phyloP scores from a whole-genome alignment of 2,888 invertebrate genomes.

The Sisyra terminalis region DNA sequence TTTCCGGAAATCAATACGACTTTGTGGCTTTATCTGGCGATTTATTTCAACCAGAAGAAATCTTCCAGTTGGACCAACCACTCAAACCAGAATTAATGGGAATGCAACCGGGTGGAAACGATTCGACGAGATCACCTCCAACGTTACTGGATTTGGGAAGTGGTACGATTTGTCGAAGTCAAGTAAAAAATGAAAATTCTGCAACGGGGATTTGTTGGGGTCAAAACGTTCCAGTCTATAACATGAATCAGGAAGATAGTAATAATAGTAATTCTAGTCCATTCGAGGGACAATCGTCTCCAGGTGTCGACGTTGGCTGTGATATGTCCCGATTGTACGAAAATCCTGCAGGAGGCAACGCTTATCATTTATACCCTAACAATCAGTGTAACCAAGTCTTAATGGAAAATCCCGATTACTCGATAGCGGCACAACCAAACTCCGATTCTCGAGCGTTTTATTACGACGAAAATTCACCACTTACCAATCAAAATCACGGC shows the following conservation, averaged over 20 bases:
- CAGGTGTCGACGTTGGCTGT: no score
- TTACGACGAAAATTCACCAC: background rate
- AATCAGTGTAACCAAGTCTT: no score
- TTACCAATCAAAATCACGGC: background rate
- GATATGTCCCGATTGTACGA: no score
- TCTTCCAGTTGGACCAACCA: conserved; percentile 60
- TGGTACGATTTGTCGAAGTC: conserved; percentile 42
- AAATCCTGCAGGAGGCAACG: no score
- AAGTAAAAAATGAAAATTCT: background rate
- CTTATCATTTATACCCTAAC: no score
- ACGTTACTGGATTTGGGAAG: conserved; percentile 55
- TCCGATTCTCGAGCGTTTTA: background rate
- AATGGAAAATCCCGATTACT: no score
- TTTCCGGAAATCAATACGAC: conserved; percentile 30
- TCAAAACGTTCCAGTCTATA: conserved; percentile 15
- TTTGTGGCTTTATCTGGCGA: conserved; percentile 43
- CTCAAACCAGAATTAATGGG: conserved; percentile 42
- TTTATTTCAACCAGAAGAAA: conserved; percentile 60
- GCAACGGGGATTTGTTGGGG: background rate
- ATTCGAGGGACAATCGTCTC: background rate
- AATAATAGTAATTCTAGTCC: conserved; percentile 26
- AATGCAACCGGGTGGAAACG: conserved; percentile 26
- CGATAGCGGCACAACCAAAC: no score
- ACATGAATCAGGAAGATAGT: conserved; percentile 28
- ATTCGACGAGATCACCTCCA: conserved; percentile 38